Base-by-base conservation (phyloP, 2,797 vertebrate genomes). In the Clarias pachynema region DNA sequence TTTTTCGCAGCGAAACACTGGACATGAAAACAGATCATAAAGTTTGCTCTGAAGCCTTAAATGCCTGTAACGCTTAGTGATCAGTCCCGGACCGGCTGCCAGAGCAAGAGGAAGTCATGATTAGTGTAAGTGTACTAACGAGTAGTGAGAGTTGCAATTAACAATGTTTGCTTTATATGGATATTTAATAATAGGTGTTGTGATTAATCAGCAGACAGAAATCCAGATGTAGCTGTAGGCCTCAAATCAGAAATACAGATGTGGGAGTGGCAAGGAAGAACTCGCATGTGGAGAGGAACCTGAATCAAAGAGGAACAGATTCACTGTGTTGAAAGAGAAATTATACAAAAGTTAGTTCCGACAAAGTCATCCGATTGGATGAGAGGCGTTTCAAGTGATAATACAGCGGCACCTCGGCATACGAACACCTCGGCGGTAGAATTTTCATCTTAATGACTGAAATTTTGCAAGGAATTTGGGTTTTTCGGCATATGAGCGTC, bases 31-130 rank as follows among this genome's bases (percentile, higher is more conserved):
- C 29, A 49, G 56, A 20, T 49, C 18, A 29, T 8, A 20, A 2
- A 1, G 15, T 57, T 20, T 31, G 73, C 9, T 22, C 49, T 16
- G 26, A 29, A 56, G 26, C 7, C 49, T 57, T 9, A 20, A 53
- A 75, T 24, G 9, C 24, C 10, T 0, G 7, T 16, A n/a, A 15
- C 1, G 15, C n/a, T 29, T 8, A 8, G n/a, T 9, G 72, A 75
- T 56, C 10, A 6, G n/a, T 8, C 56, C 5, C 0, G 10, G 29
- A 26, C 60, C n/a, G 14, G 24, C 56, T 14, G 29, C 34, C 14
- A 44, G 31, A 44, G 59, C 34, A 65, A 29, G 60, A 79, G 59
- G 24, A 79, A 37, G 77, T 44, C 59, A 24, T 78, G 72, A n/a
- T 49, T 15, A n/a, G 22, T 24, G 60, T 62, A 24, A 62, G 60